These are phyloP conservation scores for Sesamia inferens DNA, from an alignment of 2,888 invertebrate species.

Conservation along the genomic window DNA sequence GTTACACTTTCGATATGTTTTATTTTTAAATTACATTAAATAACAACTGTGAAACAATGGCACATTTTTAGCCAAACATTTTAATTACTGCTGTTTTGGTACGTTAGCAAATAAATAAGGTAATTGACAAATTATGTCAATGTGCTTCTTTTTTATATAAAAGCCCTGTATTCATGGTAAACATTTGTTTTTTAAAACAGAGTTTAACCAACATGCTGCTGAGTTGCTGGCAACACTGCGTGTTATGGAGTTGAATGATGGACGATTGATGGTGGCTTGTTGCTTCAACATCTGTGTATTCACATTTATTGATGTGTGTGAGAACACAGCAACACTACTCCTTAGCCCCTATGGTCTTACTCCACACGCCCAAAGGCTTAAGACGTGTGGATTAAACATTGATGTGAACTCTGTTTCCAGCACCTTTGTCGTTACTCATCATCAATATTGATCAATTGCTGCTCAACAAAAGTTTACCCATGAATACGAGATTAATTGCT, in stretches of 20 bases:
- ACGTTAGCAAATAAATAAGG: constrained; percentile 70
- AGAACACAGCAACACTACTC: background rate
- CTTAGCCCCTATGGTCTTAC: background rate
- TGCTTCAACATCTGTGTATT: too few relatives aligned
- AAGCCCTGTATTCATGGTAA: background rate
- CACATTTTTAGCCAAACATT: constrained; percentile 82
- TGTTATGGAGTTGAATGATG: too few relatives aligned
- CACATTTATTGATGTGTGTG: too few relatives aligned
- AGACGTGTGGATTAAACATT: background rate
- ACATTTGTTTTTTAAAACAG: background rate
- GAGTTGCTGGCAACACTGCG: background rate
- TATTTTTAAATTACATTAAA: constrained; percentile 83
- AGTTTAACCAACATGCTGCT: background rate
- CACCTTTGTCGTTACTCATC: background rate
- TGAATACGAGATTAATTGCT: constrained; percentile 10
- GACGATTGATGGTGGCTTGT: too few relatives aligned
- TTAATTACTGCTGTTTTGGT: constrained; percentile 72
- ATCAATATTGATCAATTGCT: background rate
- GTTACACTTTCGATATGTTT: constrained; percentile 88
- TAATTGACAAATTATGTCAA: constrained; percentile 58
- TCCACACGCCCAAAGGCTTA: too few relatives aligned
- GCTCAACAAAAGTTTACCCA: background rate
- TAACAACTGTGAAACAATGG: constrained; percentile 86
- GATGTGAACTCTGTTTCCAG: background rate
- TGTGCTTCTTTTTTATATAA: constrained; percentile 15